These are phyloP conservation scores for Australoheros scitulus DNA, from an alignment of 2,113 vertebrate genomes.

Conservation along the genomic window DNA sequence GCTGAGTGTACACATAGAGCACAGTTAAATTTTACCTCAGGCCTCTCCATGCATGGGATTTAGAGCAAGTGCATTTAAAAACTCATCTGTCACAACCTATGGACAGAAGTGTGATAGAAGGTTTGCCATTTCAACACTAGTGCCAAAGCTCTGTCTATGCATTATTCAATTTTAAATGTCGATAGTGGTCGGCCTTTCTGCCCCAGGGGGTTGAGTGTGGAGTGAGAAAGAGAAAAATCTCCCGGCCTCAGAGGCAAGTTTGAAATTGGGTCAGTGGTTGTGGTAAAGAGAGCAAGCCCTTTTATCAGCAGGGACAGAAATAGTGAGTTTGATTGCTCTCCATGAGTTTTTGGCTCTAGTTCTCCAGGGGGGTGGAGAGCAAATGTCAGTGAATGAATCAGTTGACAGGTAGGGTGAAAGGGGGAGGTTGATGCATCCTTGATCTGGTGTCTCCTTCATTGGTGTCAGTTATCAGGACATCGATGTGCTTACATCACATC, in stretches of 20 bases:
- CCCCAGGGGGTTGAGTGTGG: conserved; percentile 32
- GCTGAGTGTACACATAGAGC: not conserved
- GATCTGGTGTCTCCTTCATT: conserved; percentile 8
- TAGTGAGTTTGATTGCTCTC: conserved; percentile 47
- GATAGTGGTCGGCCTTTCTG: conserved; percentile 41
- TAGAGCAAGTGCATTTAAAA: conserved; percentile 39
- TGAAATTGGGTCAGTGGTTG: conserved; percentile 53
- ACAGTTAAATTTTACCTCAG: conserved; percentile 21
- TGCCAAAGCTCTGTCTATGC: conserved; percentile 36
- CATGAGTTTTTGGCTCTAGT: not conserved
- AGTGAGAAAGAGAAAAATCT: conserved; percentile 7
- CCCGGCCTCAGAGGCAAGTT: conserved; percentile 26
- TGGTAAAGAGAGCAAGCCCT: conserved; percentile 7
- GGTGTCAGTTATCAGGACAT: conserved; percentile 15
- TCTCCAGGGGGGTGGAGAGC: not conserved
- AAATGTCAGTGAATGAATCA: conserved; percentile 33
- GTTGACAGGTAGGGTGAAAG: conserved; percentile 28
- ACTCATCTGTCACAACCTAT: conserved; percentile 24
- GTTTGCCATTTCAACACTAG: conserved; percentile 18
- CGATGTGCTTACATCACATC: not conserved
- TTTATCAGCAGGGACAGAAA: conserved; percentile 44
- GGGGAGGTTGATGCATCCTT: conserved; percentile 19
- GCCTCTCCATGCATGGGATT: conserved; percentile 26
- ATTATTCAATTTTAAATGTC: conserved; percentile 66
- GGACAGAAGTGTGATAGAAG: conserved; percentile 15